Conservation (phyloP, 2,797 vertebrate species). For the Aplochiton taeniatus region DNA sequence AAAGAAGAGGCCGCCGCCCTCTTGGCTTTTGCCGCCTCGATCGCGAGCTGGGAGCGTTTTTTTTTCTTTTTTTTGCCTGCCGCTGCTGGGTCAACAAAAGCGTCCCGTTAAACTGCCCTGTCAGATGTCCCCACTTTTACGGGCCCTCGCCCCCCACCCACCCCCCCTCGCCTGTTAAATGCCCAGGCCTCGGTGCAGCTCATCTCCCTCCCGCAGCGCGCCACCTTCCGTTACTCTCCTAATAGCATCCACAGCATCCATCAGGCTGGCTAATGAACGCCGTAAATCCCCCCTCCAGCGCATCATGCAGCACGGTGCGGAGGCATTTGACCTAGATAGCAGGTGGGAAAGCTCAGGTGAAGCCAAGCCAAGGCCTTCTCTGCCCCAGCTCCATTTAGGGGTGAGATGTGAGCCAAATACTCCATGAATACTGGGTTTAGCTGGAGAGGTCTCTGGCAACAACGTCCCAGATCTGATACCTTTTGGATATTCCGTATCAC, state of each 20-base stretch:
- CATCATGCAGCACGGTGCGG: too few species aligned
- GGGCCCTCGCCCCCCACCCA: constrained; percentile 4
- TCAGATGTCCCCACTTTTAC: constrained; percentile 39
- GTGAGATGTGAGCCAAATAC: too few species aligned
- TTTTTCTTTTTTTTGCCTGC: constrained; percentile 55
- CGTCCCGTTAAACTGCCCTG: constrained; percentile 38
- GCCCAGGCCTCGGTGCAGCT: not conserved
- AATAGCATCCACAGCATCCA: constrained; percentile 35
- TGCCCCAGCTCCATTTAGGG: too few species aligned
- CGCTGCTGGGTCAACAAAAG: constrained; percentile 66
- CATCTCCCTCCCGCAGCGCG: constrained; percentile 20
- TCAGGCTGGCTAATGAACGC: constrained; percentile 56
- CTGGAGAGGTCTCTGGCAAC: too few species aligned
- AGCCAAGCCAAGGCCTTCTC: too few species aligned
- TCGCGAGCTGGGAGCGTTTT: too few species aligned
- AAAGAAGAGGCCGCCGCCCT: not conserved
- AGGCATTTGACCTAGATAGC: not conserved
- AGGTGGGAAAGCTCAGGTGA: not conserved
- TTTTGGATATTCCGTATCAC: too few species aligned
- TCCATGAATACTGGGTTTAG: too few species aligned
- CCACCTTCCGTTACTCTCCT: constrained; percentile 46
- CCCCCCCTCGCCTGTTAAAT: constrained; percentile 4
- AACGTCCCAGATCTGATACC: too few species aligned
- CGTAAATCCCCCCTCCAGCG: constrained; percentile 47
- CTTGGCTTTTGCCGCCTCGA: not conserved